Evolutionary conservation across 1,140 invertebrate species (phyloP), one percentile per base, ranked within the genome.

Genomic region (Tigriopus japonicus): DNA sequence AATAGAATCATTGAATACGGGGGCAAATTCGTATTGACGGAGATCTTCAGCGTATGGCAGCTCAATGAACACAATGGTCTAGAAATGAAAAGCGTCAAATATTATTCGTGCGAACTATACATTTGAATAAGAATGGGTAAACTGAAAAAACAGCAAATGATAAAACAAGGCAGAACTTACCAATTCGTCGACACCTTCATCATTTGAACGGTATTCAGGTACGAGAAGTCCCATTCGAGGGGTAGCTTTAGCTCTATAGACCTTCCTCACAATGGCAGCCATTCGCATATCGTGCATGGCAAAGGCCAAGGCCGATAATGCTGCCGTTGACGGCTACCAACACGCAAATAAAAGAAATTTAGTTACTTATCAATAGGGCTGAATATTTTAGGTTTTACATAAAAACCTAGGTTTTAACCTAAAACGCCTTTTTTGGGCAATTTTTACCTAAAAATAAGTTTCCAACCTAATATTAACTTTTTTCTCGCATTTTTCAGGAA

Each of bases 21-120:
- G 28, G 9, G 40, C 21, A 58, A 58, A 58, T 13, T 17, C 17
- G 15, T 35, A 58, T 41, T 40, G 17, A 14, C 55, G 17, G 14
- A 58, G 17, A 42, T 58, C 55, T 58, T 58, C 55, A 7, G 41
- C 6, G 21, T 41, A 58, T 42, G 55, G 55, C 15, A 58, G 55
- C 23, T 58, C 55, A 42, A 58, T 58, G 41, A 41, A 58, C 40
- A 54, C 35, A 6, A 54, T 35, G 28, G 28, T 35, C 28, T 35
- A 35, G 28, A 35, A 9, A 5, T 5, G 28, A 35, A 9, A 35
- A 9, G 3, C 3, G 9, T 35, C 28, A 35, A n/a, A n/a, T n/a
- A n/a, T n/a, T n/a, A n/a, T n/a, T n/a, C n/a, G n/a, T n/a, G n/a
- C n/a, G n/a, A n/a, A n/a, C n/a, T n/a, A n/a, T n/a, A n/a, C n/a